Evolutionary conservation across 2,113 vertebrate species (phyloP).

Genomic region (Cyanocitta stelleri): DNA sequence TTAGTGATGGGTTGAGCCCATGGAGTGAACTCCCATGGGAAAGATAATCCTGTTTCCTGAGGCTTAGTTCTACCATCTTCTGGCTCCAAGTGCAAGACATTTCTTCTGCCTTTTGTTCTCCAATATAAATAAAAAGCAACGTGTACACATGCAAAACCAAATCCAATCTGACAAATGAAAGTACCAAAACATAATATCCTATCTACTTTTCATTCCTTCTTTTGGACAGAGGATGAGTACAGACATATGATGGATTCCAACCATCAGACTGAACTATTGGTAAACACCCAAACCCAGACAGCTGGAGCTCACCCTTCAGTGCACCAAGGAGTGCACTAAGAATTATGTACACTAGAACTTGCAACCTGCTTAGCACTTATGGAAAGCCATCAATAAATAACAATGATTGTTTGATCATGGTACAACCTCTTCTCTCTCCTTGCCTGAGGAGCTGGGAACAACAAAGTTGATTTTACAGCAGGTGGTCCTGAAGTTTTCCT

Average conservation of each 20-base stretch:
- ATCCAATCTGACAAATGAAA: background rate
- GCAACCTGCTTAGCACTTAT: background rate
- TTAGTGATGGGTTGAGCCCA: background rate
- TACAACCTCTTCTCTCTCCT: background rate
- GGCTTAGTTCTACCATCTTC: background rate
- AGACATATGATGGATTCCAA: background rate
- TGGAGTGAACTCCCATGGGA: background rate
- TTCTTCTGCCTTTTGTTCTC: background rate
- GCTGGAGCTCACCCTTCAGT: background rate
- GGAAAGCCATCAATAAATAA: background rate
- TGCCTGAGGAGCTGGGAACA: background rate
- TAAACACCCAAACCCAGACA: background rate
- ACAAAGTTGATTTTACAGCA: background rate
- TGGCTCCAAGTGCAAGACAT: background rate
- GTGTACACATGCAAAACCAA: background rate
- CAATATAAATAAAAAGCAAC: background rate
- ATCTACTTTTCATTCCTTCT: background rate
- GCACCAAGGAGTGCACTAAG: background rate
- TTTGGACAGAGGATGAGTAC: background rate
- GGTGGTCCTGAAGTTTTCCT: background rate
- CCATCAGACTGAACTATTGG: background rate
- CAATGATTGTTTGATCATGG: background rate
- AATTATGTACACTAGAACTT: background rate
- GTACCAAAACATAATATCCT: background rate
- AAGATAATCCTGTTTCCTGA: background rate